Conservation (phyloP, 2,113 vertebrate genomes). For the Corythaixoides concolor region DNA sequence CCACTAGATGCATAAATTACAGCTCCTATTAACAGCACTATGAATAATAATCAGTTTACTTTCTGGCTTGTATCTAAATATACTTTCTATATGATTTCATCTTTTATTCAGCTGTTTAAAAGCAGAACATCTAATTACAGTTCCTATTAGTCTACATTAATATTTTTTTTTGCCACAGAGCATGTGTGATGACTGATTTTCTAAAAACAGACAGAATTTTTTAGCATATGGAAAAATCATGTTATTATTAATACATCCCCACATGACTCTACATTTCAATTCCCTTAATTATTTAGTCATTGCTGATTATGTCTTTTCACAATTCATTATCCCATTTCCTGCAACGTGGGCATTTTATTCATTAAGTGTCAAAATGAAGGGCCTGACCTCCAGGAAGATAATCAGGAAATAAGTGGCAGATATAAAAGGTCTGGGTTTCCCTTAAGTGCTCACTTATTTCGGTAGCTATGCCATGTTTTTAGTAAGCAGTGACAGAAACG, state of each 20-base stretch:
- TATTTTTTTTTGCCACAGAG: slow-evolving; percentile 69
- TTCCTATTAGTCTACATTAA: slow-evolving; percentile 80
- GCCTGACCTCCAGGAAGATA: slow-evolving; percentile 74
- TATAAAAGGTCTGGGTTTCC: slow-evolving; percentile 70
- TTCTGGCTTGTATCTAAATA: slow-evolving; percentile 83
- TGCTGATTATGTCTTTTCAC: slow-evolving; percentile 84
- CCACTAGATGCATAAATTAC: slow-evolving; percentile 81
- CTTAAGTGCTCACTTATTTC: slow-evolving; percentile 67
- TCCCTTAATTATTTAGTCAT: slow-evolving; percentile 83
- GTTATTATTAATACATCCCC: slow-evolving; percentile 83
- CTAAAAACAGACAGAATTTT: slow-evolving; percentile 77
- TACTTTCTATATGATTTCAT: slow-evolving; percentile 86
- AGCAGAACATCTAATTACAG: slow-evolving; percentile 84
- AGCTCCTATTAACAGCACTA: slow-evolving; percentile 78
- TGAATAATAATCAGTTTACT: slow-evolving; percentile 86
- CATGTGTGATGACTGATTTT: slow-evolving; percentile 78
- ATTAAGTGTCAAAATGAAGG: slow-evolving; percentile 81
- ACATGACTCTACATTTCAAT: slow-evolving; percentile 81
- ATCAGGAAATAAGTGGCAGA: slow-evolving; percentile 74
- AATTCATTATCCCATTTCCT: slow-evolving; percentile 81
- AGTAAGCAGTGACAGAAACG: slow-evolving; percentile 19
- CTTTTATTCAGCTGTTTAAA: slow-evolving; percentile 85
- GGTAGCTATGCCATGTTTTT: slow-evolving; percentile 38
- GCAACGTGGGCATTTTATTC: slow-evolving; percentile 78
- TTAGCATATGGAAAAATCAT: slow-evolving; percentile 83